Evolutionary conservation across 2,888 invertebrate species (phyloP).

Genomic region (Coenonympha glycerion): DNA sequence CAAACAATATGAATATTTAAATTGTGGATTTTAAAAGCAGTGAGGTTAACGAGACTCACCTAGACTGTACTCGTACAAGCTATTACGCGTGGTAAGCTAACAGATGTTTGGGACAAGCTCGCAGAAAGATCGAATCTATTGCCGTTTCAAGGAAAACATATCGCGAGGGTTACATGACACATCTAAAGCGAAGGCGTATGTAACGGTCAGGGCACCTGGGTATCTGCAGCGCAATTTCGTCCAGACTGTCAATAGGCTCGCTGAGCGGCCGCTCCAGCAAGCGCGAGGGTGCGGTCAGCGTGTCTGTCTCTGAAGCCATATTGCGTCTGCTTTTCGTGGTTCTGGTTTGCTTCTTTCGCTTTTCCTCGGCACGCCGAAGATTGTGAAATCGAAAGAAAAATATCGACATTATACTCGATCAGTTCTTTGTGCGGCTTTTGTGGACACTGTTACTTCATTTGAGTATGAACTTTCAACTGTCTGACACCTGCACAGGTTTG

Average conservation of each 20-base stretch:
- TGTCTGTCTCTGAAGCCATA: constrained; percentile 76
- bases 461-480: neutral
- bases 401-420: constrained; percentile 85
- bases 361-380: constrained; percentile 88
- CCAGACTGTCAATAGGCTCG: constrained; percentile 90
- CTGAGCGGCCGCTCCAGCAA: constrained; percentile 89
- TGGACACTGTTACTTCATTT: neutral
- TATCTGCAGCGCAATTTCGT: constrained; percentile 93
- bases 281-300: constrained; percentile 84
- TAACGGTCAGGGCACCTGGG: constrained; percentile 81
- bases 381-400: constrained; percentile 97
- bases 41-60: neutral
- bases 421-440: neutral
- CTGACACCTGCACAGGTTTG: neutral
- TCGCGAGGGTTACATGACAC: constrained; percentile 30
- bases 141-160: neutral
- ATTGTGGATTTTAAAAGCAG: neutral
- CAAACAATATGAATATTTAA: neutral
- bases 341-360: constrained; percentile 45
- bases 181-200: constrained; percentile 36
- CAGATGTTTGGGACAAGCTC: neutral
- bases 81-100: neutral
- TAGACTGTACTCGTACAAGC: no score
- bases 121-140: neutral
- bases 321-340: constrained; percentile 42